Evolutionary conservation across 2,113 vertebrate species (phyloP), one percentile per base, ranked within the genome.

Genomic region (Gallinago media): DNA sequence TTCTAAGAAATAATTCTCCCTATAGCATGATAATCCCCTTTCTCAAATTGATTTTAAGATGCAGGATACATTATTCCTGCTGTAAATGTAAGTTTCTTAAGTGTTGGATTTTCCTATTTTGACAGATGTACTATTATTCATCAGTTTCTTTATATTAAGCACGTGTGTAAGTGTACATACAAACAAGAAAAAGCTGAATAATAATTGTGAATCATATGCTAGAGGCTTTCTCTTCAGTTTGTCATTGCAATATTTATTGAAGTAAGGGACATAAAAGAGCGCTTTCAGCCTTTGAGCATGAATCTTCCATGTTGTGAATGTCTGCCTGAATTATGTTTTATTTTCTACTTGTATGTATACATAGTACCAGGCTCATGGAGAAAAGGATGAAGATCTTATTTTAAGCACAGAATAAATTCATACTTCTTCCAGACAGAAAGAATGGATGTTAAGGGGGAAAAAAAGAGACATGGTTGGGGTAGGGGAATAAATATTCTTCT

Each of bases 1-100:
- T 73, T 89, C 6, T 92, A 68, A 92, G 87, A 94, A 84, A 72
- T 22, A 82, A 54, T 56, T 77, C 29, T 85, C 95, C 15, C 84
- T 56, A 50, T 31, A 25, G 18, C 26, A 27, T 59, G 50, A 52
- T 73, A 44, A 22, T 66, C 34, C n/a, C 59, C 21, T 66, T 19
- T 62, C 65, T 96, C 34, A 84, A 94, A 89, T 59, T 66, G 25
- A 59, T 87, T 68, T 61, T 93, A 83, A 56, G 81, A 29, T 67
- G 42, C 62, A 75, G 68, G 52, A 78, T n/a, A 32, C 34, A 8
- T 80, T 83, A 61, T 67, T 38, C 20, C 67, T 95, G 68, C 76
- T 85, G 42, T 85, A 78, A 97, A 65, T 75, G 44, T 59, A 58
- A 46, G 42, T 50, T 50, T 40, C 9, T 44, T 80, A 76, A 59